Conservation (phyloP, 2,888 invertebrate genomes). For the Ariolimax columbianus region DNA sequence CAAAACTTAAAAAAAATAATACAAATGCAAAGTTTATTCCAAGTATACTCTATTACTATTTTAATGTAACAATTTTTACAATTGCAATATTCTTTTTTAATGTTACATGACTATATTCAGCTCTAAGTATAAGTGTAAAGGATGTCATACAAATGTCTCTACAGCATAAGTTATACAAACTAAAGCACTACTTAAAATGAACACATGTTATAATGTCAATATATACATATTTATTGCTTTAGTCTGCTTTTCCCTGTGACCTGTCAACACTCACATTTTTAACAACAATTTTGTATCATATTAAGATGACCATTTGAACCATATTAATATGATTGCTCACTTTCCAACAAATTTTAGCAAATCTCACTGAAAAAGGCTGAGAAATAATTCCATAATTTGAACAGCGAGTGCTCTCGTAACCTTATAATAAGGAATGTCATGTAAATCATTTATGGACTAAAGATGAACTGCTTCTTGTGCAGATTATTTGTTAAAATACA, state of each 20-base stretch:
- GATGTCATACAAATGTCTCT: not conserved
- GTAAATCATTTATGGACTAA: no score
- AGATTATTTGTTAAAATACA: no score
- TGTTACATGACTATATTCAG: no score
- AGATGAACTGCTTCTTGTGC: no score
- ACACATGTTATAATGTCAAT: not conserved
- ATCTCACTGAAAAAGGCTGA: not conserved
- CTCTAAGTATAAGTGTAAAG: not conserved
- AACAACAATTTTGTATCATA: not conserved
- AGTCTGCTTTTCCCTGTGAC: constrained; percentile 29
- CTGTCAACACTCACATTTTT: constrained; percentile 28
- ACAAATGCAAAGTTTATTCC: no score
- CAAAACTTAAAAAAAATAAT: no score
- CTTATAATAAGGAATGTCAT: no score
- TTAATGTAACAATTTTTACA: no score
- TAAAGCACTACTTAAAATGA: not conserved
- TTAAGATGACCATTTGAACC: not conserved
- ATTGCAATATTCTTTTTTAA: no score
- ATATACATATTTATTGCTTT: not conserved
- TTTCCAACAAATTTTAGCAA: not conserved
- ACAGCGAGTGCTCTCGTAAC: not conserved
- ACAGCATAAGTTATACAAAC: not conserved
- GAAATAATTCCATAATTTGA: not conserved
- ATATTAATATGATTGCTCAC: not conserved
- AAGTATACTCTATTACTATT: no score